phyloP scores from a whole-genome alignment of 2,888 invertebrate genomes.

The Melikaiella ostensackeni region DNA sequence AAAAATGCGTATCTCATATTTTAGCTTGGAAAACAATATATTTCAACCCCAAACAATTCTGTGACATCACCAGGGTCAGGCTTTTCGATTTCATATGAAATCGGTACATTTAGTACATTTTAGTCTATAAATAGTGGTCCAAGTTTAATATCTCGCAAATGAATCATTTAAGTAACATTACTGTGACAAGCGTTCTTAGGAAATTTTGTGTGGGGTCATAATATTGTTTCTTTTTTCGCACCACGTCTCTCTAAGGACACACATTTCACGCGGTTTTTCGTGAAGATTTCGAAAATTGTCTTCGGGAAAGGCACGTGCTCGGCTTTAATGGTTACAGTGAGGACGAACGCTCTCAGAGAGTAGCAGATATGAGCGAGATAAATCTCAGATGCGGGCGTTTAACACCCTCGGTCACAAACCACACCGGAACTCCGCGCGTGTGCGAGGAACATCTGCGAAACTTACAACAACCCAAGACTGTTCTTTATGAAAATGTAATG shows the following conservation, averaged over 20 bases:
- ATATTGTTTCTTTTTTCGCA: constrained; percentile 46
- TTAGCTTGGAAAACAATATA: no score
- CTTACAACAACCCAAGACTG: constrained; percentile 57
- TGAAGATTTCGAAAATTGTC: constrained; percentile 67
- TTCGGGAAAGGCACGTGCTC: constrained; percentile 57
- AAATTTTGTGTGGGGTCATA: constrained; percentile 41
- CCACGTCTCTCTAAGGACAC: constrained; percentile 42
- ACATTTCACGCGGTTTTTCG: constrained; percentile 50
- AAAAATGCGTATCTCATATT: no score
- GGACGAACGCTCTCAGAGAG: constrained; percentile 48
- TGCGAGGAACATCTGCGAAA: constrained; percentile 60
- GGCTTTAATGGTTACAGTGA: constrained; percentile 57
- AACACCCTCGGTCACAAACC: constrained; percentile 61
- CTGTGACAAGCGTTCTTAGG: neutral
- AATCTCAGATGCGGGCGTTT: constrained; percentile 71
- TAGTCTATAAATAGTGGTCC: neutral
- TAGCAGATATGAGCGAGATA: constrained; percentile 72
- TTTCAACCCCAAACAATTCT: no score
- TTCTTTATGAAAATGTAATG: constrained; percentile 54
- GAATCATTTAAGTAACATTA: constrained; percentile 12
- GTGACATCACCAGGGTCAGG: no score
- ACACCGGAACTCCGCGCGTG: constrained; percentile 50
- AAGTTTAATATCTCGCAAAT: neutral
- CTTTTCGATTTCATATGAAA: no score
- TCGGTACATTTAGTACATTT: no score